Base-by-base conservation (phyloP, 35 echinoderm and acorn worm species). In the Anneissia japonica region DNA sequence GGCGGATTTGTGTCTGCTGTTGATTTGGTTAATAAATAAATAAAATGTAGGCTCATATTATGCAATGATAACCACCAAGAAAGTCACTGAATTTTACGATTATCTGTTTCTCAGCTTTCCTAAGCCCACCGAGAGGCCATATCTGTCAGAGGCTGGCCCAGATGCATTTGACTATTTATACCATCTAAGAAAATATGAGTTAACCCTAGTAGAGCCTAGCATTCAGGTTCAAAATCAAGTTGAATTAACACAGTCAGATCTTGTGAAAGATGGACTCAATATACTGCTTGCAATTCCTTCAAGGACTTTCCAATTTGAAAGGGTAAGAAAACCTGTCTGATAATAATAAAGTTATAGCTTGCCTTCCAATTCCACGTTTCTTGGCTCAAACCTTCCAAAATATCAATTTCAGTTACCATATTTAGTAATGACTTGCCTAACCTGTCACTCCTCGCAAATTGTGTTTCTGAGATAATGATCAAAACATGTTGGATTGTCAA, bases 131-230 rank as follows among this genome's bases (percentile, higher is more conserved):
- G 89, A 93, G 33, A 88, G 92, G 55, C 96, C 89, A 6, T 99
- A 99, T 78, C 83, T 99, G 26, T 87, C 91, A 29, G 96, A 99
- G 81, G 92, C 92, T 37, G 96, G 92, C 3, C 31, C 92, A 34
- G 79, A 72, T 73, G 86, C 84, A 16, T 85, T 99, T 46, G 92
- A 94, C 79, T 30, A 74, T 38, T n/a, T 99, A n/a, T 94, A 94
- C 75, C 73, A 86, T 76, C 35, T 99, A 17, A 79, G 92, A 85
- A 89, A 64, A 2, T 64, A 64, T 64, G 51, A 9, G 26, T 11
- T 64, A 64, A 64, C 51, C 1, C 19, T 64, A 2, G 26, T 64
- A 64, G 51, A 64, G 5, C 51, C 51, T 64, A 64, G 51, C 51
- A 64, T 64, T 19, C 51, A 64, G 51, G 26, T 64, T 9, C 7